These are phyloP conservation scores for Dipodomys stephensi DNA, from an alignment of 2,113 vertebrate genomes.

Conservation along the genomic window DNA sequence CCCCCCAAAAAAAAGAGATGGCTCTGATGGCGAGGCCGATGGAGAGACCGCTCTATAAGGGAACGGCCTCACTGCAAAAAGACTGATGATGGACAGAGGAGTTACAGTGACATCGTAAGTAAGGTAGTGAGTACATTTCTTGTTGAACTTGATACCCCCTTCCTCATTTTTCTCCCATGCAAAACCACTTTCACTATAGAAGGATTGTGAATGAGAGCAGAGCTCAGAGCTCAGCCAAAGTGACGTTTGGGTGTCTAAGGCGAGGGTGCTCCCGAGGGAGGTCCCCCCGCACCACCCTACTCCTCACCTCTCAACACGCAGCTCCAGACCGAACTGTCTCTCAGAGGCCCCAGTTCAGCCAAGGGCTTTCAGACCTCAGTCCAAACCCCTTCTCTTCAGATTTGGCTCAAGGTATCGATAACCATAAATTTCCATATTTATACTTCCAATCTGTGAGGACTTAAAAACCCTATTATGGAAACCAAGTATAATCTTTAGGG, in stretches of 20 bases:
- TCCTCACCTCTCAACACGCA: slow-evolving; percentile 50
- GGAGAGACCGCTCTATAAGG: no score
- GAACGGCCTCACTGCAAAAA: no score
- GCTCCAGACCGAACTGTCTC: slow-evolving; percentile 76
- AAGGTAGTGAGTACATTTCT: no score
- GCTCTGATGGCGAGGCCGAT: no score
- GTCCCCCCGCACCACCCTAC: not conserved
- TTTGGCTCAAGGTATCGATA: slow-evolving; percentile 78
- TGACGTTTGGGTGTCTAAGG: slow-evolving; percentile 1
- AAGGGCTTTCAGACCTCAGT: slow-evolving; percentile 68
- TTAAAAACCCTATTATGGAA: slow-evolving; percentile 62
- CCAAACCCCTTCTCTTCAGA: slow-evolving; percentile 61
- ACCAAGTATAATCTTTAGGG: slow-evolving; percentile 54
- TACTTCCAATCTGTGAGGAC: slow-evolving; percentile 74
- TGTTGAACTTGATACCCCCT: no score
- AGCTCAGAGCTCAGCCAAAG: not conserved
- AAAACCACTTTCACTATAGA: slow-evolving; percentile 48
- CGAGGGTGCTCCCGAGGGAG: not conserved
- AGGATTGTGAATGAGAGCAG: not conserved
- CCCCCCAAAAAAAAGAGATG: no score
- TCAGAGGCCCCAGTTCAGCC: slow-evolving; percentile 76
- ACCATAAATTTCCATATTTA: slow-evolving; percentile 74
- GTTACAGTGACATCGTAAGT: no score
- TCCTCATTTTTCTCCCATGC: not conserved
- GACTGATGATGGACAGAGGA: no score